A percentile compares a stretch with the other conserved stretches of the same genome.
Evolutionary conservation across 2,113 vertebrate species (phyloP).

Genomic region (Cynopterus brachyotis): DNA sequence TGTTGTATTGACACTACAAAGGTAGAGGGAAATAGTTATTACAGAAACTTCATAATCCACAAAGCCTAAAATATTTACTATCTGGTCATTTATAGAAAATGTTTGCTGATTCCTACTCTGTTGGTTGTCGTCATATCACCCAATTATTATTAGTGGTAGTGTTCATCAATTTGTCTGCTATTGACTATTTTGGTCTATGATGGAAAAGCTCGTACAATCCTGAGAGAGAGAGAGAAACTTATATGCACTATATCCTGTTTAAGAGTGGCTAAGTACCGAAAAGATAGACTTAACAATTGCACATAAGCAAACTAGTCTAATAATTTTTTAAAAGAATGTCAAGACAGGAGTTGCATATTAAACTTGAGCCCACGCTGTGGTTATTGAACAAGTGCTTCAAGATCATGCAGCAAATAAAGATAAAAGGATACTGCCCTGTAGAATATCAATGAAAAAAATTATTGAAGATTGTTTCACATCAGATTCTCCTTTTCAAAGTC

Average conservation of each 20-base stretch:
- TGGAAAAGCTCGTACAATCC: not conserved
- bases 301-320: not conserved
- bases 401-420: constrained; percentile 31
- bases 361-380: not conserved
- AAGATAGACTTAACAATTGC: constrained; percentile 12
- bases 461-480: not conserved
- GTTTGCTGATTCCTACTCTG: not conserved
- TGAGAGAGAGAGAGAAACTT: not conserved
- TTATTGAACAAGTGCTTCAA: constrained; percentile 34
- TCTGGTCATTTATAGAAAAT: not conserved
- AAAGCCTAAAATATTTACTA: constrained; percentile 4
- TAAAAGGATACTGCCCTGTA: not conserved
- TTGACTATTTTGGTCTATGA: not conserved
- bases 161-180: not conserved
- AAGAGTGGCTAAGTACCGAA: not conserved
- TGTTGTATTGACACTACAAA: not conserved
- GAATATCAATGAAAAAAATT: constrained; percentile 35
- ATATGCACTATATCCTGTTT: not conserved
- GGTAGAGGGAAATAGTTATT: not conserved
- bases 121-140: not conserved
- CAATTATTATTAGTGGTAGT: not conserved
- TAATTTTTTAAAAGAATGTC: not conserved
- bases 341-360: not conserved
- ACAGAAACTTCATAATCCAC: not conserved
- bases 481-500: not conserved